These are phyloP conservation scores for Tricholaema leucomelas DNA, from an alignment of 2,113 vertebrate species.

Conservation along the genomic window DNA sequence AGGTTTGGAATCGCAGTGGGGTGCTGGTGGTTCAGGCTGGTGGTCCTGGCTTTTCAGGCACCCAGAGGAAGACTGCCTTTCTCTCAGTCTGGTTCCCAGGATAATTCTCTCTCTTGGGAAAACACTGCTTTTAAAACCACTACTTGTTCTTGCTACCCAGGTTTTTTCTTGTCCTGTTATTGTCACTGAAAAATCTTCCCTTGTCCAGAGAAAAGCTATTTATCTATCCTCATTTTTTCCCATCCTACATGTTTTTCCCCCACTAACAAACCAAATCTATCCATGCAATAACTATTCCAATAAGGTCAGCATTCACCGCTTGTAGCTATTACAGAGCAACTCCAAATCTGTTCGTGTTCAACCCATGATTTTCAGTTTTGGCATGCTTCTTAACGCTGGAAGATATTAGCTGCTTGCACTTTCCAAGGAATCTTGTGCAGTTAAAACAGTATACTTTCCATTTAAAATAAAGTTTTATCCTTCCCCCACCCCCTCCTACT, in stretches of 20 bases:
- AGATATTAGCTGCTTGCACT: constrained; percentile 22
- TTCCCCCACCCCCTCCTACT: not conserved
- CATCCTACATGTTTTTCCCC: not conserved
- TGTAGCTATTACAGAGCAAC: not conserved
- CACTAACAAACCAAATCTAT: not conserved
- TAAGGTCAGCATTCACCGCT: not conserved
- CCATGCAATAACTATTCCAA: not conserved
- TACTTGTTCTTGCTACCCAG: not conserved
- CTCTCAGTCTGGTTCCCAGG: not conserved
- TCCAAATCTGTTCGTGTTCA: constrained; percentile 36
- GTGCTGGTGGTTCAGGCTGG: not conserved
- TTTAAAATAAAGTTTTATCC: not conserved
- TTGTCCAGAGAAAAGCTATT: not conserved
- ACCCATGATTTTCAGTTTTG: constrained; percentile 3
- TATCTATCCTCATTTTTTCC: not conserved
- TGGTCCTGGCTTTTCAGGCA: not conserved
- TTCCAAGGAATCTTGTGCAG: constrained; percentile 49
- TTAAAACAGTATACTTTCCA: constrained; percentile 5
- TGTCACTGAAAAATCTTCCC: not conserved
- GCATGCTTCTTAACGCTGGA: constrained; percentile 28
- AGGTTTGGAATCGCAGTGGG: not conserved
- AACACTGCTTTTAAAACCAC: not conserved
- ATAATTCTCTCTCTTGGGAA: not conserved
- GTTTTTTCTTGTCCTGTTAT: not conserved
- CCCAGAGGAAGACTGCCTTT: not conserved